Evolutionary conservation across 92 coral and sea anemone genomes (phyloP), one percentile per base, ranked within the genome.

Genomic region (Virgularia gustaviana): DNA sequence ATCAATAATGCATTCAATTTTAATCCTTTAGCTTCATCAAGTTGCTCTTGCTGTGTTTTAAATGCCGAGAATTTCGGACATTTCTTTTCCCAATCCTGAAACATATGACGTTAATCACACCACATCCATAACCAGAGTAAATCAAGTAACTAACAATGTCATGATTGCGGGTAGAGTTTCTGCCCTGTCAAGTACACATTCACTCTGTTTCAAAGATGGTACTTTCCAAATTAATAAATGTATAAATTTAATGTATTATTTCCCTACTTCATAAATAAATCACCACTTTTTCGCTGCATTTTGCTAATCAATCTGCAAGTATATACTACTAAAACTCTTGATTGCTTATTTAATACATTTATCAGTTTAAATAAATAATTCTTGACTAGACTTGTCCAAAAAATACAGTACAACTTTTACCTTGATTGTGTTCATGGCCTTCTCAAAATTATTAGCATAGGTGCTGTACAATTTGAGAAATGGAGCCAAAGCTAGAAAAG

Each of bases 401-500:
- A 6, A 29, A 53, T 15, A 18, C 5, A 27, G 24, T 6, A 18
- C 30, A 0, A 3, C 9, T 2, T 0, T 27, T 58, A 91, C 97
- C 96, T 82, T 84, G 15, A 92, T 55, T 29, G 81, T 71, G 16
- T 77, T 65, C 65, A 86, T 81, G 0, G 98, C 96, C 62, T 79
- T 81, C 34, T 86, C 98, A 80, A 89, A 92, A 76, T 92, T 92
- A 51, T 92, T 92, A 18, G 98, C 98, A 45, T 92, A 92, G 29
- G 90, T 92, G 36, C 98, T 89, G 85, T 92, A 92, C 2, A 89
- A 86, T 49, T 89, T 89, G 74, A 92, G 88, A 71, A 89, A 92
- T 3, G 98, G 98, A 12, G 98, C 98, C 75, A 92, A 81, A 10
- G 98, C 96, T 12, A 92, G 86, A 61, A 92, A 92, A 2, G 98